These are phyloP conservation scores for Polyommatus iphigenia DNA, from an alignment of 2,888 invertebrate genomes.

Conservation along the genomic window DNA sequence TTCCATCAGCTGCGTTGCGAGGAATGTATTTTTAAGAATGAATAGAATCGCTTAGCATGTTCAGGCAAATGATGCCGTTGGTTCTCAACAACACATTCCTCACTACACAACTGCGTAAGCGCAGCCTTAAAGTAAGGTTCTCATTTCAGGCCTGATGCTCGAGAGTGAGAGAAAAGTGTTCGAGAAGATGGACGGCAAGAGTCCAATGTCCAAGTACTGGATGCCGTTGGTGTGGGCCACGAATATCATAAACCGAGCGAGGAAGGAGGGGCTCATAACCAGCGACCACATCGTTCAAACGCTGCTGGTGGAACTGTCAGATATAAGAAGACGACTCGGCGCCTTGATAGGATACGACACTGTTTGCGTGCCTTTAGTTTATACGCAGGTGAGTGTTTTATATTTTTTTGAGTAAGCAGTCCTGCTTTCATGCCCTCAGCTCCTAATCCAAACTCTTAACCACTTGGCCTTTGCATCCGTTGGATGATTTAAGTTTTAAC, in stretches of 20 bases:
- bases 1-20: not conserved
- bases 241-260: constrained; percentile 92
- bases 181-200: constrained; percentile 93
- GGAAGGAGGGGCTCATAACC: constrained; percentile 90
- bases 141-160: constrained; percentile 88
- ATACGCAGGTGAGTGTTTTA: constrained; percentile 86
- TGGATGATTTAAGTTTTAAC: too few relatives aligned
- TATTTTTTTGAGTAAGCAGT: too few relatives aligned
- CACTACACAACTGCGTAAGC: not conserved
- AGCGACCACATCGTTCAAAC: constrained; percentile 97
- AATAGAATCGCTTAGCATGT: not conserved
- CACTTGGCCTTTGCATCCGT: too few relatives aligned
- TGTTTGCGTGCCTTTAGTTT: constrained; percentile 94
- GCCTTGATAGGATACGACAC: constrained; percentile 94
- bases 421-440: too few relatives aligned
- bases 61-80: too few relatives aligned
- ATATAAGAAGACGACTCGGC: constrained; percentile 90
- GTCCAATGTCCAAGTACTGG: constrained; percentile 94
- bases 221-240: constrained; percentile 97
- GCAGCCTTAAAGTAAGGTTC: not conserved
- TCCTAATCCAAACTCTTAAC: not conserved
- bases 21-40: not conserved
- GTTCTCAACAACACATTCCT: too few relatives aligned
- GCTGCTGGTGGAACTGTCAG: constrained; percentile 92
- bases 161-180: constrained; percentile 95